These are phyloP conservation scores for Gyrodactylus salaris DNA, from an alignment of 1,140 invertebrate genomes.

Conservation along the genomic window DNA sequence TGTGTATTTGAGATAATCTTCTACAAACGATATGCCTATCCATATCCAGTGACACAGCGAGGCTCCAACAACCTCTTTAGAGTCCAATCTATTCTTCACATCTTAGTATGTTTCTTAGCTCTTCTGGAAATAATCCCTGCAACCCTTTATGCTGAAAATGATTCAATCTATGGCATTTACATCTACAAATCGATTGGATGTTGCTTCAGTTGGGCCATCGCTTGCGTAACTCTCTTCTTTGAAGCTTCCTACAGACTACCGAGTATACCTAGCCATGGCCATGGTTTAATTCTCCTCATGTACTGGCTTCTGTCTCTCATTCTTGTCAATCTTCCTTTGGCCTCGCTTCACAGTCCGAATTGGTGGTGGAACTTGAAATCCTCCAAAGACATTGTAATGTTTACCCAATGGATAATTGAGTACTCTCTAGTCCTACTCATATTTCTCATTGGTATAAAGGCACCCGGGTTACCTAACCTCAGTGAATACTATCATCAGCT, in stretches of 20 bases:
- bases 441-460: not conserved
- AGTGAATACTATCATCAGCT: not conserved
- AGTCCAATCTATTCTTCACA: not conserved
- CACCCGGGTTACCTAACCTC: not conserved
- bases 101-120: not conserved
- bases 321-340: not conserved
- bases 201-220: not conserved
- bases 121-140: not conserved
- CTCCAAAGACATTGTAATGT: not conserved
- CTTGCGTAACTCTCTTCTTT: not conserved
- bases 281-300: not conserved
- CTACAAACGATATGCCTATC: not conserved
- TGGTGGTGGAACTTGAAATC: not conserved
- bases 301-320: not conserved
- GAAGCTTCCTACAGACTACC: not conserved
- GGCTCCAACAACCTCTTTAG: not conserved
- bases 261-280: not conserved
- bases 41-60: not conserved
- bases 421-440: not conserved
- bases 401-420: not conserved
- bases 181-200: not conserved
- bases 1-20: not conserved
- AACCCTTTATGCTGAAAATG: no score
- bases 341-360: not conserved
- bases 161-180: not conserved